Base-by-base conservation (phyloP, 2,888 invertebrate genomes). In the Hermodice carunculata region DNA sequence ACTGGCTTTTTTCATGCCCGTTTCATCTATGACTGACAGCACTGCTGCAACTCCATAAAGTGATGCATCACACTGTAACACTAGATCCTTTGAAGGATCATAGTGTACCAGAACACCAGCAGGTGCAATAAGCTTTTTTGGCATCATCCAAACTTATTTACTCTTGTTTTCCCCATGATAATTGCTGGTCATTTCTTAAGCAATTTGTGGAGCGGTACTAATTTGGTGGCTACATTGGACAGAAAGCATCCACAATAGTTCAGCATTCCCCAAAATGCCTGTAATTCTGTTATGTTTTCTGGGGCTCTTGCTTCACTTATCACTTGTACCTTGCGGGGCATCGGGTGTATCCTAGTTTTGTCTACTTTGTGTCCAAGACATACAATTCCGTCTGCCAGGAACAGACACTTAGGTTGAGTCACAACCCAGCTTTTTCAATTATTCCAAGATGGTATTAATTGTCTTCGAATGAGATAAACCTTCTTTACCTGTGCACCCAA, bases 51-150 rank as follows among this genome's bases (percentile, higher is more conserved):
- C 11, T 5, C 48, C 59, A 19, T 32, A 31, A 24, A 37, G 34
- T n/a, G 31, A 22, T 3, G 59, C 59, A 24, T 59, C 59, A 26
- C 49, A 37, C 1, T 26, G n/a, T 1, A 59, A 28, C n/a, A 24
- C 22, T n/a, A 59, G 19, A 22, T 48, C 49, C 8, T n/a, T n/a
- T 17, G 31, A 26, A 6, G 59, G 49, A 49, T 59, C 59, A 48
- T 49, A 59, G 37, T 59, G 59, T n/a, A 37, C 34, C 5, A 59
- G 26, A 11, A 59, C 48, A 8, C 17, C 19, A 2, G 22, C 40
- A 24, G 34, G 49, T 17, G 26, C n/a, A 2, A 59, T 3, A 14
- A 34, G 29, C 19, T 48, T 28, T 26, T 59, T 59, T 6, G 26
- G 11, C 40, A 37, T 24, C 14, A 14, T 24, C 37, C 24, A 59